Evolutionary conservation across 2,797 vertebrate genomes (phyloP), one percentile per base, ranked within the genome.

Genomic region (Hoplostethus atlanticus): DNA sequence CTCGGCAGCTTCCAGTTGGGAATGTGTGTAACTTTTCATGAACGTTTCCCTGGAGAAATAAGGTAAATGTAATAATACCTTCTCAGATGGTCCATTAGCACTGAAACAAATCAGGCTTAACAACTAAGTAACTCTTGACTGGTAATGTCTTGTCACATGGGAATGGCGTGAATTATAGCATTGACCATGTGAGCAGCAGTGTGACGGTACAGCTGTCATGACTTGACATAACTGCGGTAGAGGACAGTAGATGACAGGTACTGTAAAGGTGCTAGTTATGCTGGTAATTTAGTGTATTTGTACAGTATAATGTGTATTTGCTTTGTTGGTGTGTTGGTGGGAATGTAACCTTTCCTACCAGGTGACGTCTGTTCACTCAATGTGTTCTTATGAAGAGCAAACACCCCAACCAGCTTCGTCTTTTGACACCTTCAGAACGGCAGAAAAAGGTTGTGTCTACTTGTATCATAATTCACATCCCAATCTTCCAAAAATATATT

Each of bases 291-390:
- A 1, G 28, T 28, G 28, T 28, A 44, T 57, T 16, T 48, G 47
- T 40, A 0, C 12, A 8, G 0, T 30, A 13, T 21, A 21, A 21
- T 21, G 51, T 53, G 21, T 12, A 34, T 52, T 55, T 15, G 47
- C 17, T 17, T 21, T 21, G 21, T 21, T 21, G 10, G 48, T 68
- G 73, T 8, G 77, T 47, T 64, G 69, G 66, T 16, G 68, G 38
- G 28, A 64, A 67, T 66, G 66, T 62, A 69, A 50, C 63, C 40
- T 62, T 59, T 69, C 31, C 59, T 44, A 30, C 21, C 0, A 0
- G 13, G 25, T 1, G 38, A 16, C 31, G 42, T 76, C 74, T 66
- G 48, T 48, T 68, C 42, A 15, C 21, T 57, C 34, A 0, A 9
- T 17, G 38, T 7, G 17, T 38, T 28, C 28, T 28, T 48, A 5